Evolutionary conservation across 1,140 invertebrate species (phyloP).

Genomic region (Mercenaria mercenaria): DNA sequence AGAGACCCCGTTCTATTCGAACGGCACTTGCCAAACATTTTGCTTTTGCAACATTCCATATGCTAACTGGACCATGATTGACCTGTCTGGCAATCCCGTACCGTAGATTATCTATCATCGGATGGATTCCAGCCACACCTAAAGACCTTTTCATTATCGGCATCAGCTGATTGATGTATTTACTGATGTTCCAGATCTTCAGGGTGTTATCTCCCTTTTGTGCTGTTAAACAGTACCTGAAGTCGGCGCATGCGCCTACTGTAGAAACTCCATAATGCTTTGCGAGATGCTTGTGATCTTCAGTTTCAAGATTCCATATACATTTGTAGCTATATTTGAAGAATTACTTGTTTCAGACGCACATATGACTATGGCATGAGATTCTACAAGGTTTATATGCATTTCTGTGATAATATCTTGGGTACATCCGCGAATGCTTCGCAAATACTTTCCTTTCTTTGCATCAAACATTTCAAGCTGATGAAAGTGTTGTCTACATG

Average conservation of each 20-base stretch:
- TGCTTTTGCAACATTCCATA: constrained; percentile 84
- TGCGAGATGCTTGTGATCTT: constrained; percentile 85
- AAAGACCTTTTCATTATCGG: constrained; percentile 79
- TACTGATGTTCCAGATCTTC: constrained; percentile 83
- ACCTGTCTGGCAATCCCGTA: constrained; percentile 83
- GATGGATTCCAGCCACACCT: constrained; percentile 80
- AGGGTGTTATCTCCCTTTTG: constrained; percentile 78
- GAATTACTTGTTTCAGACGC: constrained; percentile 76
- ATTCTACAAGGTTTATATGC: constrained; percentile 80
- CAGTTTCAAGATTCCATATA: constrained; percentile 85
- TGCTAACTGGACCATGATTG: constrained; percentile 82
- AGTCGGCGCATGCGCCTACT: constrained; percentile 80
- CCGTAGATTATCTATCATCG: constrained; percentile 81
- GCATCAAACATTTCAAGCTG: constrained; percentile 83
- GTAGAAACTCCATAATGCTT: constrained; percentile 79
- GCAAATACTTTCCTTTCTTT: constrained; percentile 78
- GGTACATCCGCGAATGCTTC: constrained; percentile 82
- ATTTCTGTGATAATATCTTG: constrained; percentile 79
- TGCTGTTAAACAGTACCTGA: constrained; percentile 82
- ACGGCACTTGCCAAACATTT: constrained; percentile 79
- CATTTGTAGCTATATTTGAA: constrained; percentile 83
- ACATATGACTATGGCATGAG: constrained; percentile 81
- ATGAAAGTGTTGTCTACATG: constrained; percentile 80
- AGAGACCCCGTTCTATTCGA: constrained; percentile 80
- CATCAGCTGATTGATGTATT: constrained; percentile 78